Evolutionary conservation across 2,113 vertebrate species (phyloP), one percentile per base, ranked within the genome.

Genomic region (Thomomys bottae): DNA sequence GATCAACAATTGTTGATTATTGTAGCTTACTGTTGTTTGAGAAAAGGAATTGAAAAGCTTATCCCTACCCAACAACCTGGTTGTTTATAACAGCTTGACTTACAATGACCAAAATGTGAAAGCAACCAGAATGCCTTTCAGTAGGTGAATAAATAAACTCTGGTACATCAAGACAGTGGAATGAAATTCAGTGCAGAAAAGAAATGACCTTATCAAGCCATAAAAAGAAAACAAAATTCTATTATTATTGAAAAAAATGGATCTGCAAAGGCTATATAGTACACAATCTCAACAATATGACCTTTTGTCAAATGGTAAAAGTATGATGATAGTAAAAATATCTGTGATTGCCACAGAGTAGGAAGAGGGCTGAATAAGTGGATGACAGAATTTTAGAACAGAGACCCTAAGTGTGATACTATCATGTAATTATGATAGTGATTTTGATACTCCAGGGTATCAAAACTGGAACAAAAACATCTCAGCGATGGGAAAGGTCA

Each of bases 181-280:
- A 49, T 72, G 76, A 42, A 71, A 83, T n/a, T 82, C 42, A 71
- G 8, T 20, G 11, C 49, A 54, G 26, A 42, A 64, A 70, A 77
- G 42, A 80, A 80, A 66, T 18, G 68, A 78, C 2, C 49, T 34
- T 32, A 8, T 84, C 34, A 68, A 63, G 36, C 4, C 54, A 68
- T 45, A 45, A 36, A 79, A 89, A 87, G 45, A 24, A 59, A 67
- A 28, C 49, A 76, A 49, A 54, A 42, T 40, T 20, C 20, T 32
- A 30, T 72, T 76, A 34, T 73, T 63, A 75, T 54, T 34, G 7
- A 77, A 76, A 75, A 87, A 92, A 94, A 21, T 34, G 42, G 84
- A 36, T 38, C 34, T 34, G 45, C 20, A 70, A 68, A 75, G 17
- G 6, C 38, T 14, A 0, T 26, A 17, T 45, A 8, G 54, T 72